phyloP scores from a whole-genome alignment of 2,888 invertebrate genomes.

The Phaonia tiefii region DNA sequence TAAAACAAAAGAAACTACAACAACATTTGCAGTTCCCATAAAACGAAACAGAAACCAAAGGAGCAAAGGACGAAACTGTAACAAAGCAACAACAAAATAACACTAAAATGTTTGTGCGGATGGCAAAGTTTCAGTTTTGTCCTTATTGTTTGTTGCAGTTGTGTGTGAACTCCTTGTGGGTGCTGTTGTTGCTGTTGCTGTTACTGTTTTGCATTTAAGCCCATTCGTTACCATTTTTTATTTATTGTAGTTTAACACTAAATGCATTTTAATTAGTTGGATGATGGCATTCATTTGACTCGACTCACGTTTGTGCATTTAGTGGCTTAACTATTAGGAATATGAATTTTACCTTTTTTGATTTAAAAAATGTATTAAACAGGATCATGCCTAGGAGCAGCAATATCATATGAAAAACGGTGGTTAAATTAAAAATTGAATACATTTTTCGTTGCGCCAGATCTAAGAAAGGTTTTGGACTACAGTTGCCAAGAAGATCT shows the following conservation, averaged over 20 bases:
- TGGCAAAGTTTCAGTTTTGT: slow-evolving; percentile 11
- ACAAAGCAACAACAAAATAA: slow-evolving; percentile 4
- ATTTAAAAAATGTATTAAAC: too few relatives aligned
- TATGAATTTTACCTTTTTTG: too few relatives aligned
- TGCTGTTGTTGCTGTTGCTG: slow-evolving; percentile 12
- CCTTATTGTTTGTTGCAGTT: slow-evolving; percentile 8
- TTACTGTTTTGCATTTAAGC: slow-evolving; percentile 4
- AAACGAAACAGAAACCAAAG: slow-evolving; percentile 19
- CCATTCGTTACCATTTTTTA: slow-evolving; percentile 4
- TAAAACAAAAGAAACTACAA: slow-evolving; percentile 38
- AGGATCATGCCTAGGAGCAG: too few relatives aligned
- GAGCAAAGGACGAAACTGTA: background rate
- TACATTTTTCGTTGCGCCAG: too few relatives aligned
- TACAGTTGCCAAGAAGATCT: too few relatives aligned
- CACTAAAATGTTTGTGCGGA: background rate
- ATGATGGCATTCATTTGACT: slow-evolving; percentile 20
- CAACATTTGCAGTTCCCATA: slow-evolving; percentile 24
- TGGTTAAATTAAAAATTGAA: too few relatives aligned
- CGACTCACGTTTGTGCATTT: too few relatives aligned
- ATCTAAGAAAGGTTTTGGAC: too few relatives aligned
- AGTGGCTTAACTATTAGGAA: too few relatives aligned
- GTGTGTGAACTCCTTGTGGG: slow-evolving; percentile 1
- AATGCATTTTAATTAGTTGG: slow-evolving; percentile 69
- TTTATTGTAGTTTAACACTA: slow-evolving; percentile 64
- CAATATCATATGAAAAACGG: too few relatives aligned